phyloP scores from a whole-genome alignment of 2,797 vertebrate species.

The Betta splendens region DNA sequence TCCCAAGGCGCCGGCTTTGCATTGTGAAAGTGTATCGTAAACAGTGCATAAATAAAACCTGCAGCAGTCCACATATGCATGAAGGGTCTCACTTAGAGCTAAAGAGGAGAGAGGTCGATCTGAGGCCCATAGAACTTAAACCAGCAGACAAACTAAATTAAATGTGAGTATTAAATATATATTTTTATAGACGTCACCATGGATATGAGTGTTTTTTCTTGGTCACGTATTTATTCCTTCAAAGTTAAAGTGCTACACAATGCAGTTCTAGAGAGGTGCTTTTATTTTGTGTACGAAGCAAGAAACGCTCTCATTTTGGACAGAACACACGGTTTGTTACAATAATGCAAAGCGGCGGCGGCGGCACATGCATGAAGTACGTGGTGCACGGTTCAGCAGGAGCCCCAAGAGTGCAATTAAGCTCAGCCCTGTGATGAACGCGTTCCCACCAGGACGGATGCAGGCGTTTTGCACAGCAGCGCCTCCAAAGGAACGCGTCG shows the following conservation, averaged over 20 bases:
- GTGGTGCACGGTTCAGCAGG: constrained; percentile 16
- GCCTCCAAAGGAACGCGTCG: constrained; percentile 9
- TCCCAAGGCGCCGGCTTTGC: background rate
- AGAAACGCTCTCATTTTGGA: constrained; percentile 3
- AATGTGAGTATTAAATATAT: too few species aligned
- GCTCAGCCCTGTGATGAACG: constrained; percentile 22
- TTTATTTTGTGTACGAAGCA: constrained; percentile 24
- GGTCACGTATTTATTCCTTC: too few species aligned
- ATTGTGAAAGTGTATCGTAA: background rate
- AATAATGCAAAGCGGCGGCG: constrained; percentile 14
- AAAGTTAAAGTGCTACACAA: constrained; percentile 2
- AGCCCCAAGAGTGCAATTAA: constrained; percentile 12
- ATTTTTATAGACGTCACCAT: too few species aligned
- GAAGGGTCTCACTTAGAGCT: too few species aligned
- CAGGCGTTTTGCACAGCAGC: constrained; percentile 2
- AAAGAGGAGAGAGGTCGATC: too few species aligned
- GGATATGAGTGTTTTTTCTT: too few species aligned
- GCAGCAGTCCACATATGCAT: too few species aligned
- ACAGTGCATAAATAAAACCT: background rate
- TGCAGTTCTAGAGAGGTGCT: constrained; percentile 2
- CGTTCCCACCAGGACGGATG: background rate
- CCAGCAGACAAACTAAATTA: too few species aligned
- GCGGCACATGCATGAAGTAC: constrained; percentile 30
- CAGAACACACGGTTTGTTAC: constrained; percentile 13
- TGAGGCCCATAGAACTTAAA: too few species aligned